phyloP scores from a whole-genome alignment of 2,797 vertebrate genomes.

The Cephalopachus bancanus region DNA sequence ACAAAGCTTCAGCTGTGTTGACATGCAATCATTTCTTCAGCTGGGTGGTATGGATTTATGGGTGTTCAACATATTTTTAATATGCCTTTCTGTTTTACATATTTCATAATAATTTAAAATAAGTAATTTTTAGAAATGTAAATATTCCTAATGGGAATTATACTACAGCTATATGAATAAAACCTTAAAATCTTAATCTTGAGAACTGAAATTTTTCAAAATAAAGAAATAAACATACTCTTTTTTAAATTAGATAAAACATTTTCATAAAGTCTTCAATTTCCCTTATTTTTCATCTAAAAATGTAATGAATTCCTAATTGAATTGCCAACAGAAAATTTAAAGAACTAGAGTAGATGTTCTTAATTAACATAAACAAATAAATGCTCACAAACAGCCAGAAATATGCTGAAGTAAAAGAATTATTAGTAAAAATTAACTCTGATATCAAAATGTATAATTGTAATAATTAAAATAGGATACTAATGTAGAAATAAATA shows the following conservation, averaged over 20 bases:
- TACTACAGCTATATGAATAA: background rate
- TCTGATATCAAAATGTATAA: background rate
- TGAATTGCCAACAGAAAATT: conserved; percentile 6
- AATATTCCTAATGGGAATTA: background rate
- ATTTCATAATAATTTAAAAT: background rate
- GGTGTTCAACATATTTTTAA: background rate
- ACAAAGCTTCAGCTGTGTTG: background rate
- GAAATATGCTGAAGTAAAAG: background rate
- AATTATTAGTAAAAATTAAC: background rate
- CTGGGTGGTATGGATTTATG: background rate
- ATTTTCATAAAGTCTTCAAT: background rate
- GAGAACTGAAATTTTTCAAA: background rate
- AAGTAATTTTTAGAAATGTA: background rate
- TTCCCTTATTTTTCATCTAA: background rate
- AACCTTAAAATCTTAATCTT: background rate
- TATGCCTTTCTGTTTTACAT: background rate
- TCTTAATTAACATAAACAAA: background rate
- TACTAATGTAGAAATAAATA: background rate
- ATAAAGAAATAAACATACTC: background rate
- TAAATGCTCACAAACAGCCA: background rate
- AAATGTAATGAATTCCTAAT: background rate
- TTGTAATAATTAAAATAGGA: background rate
- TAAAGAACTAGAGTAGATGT: background rate
- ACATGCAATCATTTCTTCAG: background rate
- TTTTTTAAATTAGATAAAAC: background rate